These are phyloP conservation scores for Mystacornis crossleyi DNA, from an alignment of 2,113 vertebrate species.

Conservation along the genomic window DNA sequence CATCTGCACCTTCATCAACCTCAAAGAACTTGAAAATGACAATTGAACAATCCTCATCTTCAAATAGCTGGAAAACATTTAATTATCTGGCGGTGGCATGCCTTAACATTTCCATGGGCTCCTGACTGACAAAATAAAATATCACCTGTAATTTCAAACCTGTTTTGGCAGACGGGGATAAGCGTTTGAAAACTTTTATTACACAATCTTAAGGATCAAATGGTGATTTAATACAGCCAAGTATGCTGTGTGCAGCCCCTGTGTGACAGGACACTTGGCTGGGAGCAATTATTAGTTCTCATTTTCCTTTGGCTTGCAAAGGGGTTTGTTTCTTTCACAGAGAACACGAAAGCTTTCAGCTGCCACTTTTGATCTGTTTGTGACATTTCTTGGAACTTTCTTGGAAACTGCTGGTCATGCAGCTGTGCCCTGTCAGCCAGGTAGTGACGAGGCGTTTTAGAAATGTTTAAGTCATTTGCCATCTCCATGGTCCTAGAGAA, in stretches of 20 bases:
- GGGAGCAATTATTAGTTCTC: background rate
- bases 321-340: background rate
- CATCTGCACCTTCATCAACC: constrained; percentile 39
- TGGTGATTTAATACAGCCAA: constrained; percentile 57
- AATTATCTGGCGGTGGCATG: constrained; percentile 9
- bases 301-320: background rate
- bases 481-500: background rate
- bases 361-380: background rate
- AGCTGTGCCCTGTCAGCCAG: background rate
- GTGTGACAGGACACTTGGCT: background rate
- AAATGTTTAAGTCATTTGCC: background rate
- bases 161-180: constrained; percentile 53
- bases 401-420: background rate
- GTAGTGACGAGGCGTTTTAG: background rate
- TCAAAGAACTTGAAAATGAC: constrained; percentile 59
- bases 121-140: constrained; percentile 62
- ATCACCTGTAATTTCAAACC: constrained; percentile 64
- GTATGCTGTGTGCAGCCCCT: background rate
- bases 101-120: constrained; percentile 47
- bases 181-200: constrained; percentile 52
- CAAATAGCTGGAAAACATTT: constrained; percentile 44
- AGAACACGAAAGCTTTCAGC: background rate
- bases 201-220: constrained; percentile 24
- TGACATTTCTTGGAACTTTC: background rate
- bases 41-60: constrained; percentile 57